Evolutionary conservation across 2,113 vertebrate species (phyloP).

Genomic region (Solea senegalensis): DNA sequence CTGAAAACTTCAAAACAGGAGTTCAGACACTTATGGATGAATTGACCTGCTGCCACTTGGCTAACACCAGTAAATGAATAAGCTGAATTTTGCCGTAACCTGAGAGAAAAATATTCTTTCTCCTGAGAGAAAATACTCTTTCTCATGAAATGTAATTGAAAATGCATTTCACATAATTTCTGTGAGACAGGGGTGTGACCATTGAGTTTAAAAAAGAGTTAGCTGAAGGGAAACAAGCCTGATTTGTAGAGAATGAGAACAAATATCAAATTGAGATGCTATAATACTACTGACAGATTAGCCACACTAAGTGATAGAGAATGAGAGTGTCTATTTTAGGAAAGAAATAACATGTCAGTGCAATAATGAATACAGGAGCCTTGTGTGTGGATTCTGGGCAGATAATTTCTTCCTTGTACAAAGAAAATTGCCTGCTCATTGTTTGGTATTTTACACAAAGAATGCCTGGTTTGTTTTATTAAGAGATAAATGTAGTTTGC

Average conservation of each 20-base stretch:
- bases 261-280: conserved; percentile 11
- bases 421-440: conserved; percentile 62
- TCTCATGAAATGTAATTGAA: too few relatives aligned
- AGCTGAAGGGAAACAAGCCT: too few relatives aligned
- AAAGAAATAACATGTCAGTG: conserved; percentile 25
- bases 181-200: too few relatives aligned
- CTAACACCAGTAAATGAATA: too few relatives aligned
- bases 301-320: conserved; percentile 8
- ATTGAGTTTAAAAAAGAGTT: too few relatives aligned
- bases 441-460: conserved; percentile 49
- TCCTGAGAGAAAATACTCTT: too few relatives aligned
- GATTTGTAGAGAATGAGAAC: conserved; percentile 6
- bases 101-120: too few relatives aligned
- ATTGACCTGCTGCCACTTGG: too few relatives aligned
- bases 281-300: conserved; percentile 12
- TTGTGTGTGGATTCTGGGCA: conserved; percentile 23
- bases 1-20: too few relatives aligned
- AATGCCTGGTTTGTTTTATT: conserved; percentile 49
- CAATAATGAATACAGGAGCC: conserved; percentile 27
- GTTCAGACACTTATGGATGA: too few relatives aligned
- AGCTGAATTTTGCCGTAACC: too few relatives aligned
- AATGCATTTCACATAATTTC: too few relatives aligned
- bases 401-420: conserved; percentile 54
- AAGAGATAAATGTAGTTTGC: conserved; percentile 43
- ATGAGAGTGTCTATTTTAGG: conserved; percentile 35